Evolutionary conservation across 2,113 vertebrate genomes (phyloP).

Genomic region (Sorex fumeus): DNA sequence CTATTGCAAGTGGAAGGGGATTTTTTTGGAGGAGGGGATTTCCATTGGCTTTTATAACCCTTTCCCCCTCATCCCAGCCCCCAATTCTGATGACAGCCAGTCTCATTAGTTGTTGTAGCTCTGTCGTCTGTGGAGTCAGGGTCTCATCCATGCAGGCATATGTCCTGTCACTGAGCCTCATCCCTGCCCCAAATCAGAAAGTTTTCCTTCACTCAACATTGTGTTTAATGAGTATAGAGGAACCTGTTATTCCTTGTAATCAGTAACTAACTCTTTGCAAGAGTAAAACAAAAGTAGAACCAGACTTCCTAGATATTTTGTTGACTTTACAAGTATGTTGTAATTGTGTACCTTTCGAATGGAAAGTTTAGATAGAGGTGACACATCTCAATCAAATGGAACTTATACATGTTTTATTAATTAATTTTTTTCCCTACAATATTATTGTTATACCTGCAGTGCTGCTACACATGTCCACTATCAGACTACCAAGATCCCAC

Average conservation of each 20-base stretch:
- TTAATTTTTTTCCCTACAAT: too few species aligned
- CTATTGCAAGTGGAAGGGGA: too few species aligned
- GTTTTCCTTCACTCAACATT: neutral
- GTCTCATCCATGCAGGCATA: too few species aligned
- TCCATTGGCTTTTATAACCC: rapidly evolving
- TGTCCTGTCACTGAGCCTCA: too few species aligned
- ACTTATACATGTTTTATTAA: neutral
- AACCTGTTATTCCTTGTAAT: neutral
- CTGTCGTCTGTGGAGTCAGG: neutral
- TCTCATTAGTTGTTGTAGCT: neutral
- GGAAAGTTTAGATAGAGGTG: slow-evolving; percentile 7
- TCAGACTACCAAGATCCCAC: too few species aligned
- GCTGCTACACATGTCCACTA: too few species aligned
- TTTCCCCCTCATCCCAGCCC: neutral
- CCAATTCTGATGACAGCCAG: neutral
- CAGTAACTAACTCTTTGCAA: neutral
- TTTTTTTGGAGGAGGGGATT: neutral
- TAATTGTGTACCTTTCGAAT: slow-evolving; percentile 4
- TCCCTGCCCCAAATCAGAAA: neutral
- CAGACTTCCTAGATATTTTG: slow-evolving; percentile 17
- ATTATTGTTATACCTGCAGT: too few species aligned
- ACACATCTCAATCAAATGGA: slow-evolving; percentile 8
- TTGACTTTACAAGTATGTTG: neutral
- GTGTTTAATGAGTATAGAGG: neutral
- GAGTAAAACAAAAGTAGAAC: neutral